Evolutionary conservation across 2,797 vertebrate genomes (phyloP).

Genomic region (Crossoptilon crossoptilon): DNA sequence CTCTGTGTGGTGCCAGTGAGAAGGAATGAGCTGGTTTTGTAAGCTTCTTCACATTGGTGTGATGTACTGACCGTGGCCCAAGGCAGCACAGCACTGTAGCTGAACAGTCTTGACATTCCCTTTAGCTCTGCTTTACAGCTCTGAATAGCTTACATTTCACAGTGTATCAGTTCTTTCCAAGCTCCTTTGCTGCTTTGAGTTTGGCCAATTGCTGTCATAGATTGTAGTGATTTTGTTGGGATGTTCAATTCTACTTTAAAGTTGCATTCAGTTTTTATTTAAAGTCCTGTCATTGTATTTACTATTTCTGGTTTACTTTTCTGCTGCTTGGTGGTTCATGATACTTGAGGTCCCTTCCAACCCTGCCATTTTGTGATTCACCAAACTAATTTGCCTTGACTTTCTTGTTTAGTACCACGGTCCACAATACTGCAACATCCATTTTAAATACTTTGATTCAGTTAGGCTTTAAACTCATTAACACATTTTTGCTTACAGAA

Average conservation of each 20-base stretch:
- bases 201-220: not conserved
- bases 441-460: not conserved
- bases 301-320: not conserved
- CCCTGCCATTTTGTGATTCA: no score
- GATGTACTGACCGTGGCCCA: not conserved
- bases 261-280: not conserved
- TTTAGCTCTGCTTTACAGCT: not conserved
- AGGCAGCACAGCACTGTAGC: not conserved
- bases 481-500: not conserved
- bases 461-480: not conserved
- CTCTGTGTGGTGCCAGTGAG: not conserved
- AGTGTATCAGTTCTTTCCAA: not conserved
- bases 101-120: not conserved
- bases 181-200: not conserved
- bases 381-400: not conserved
- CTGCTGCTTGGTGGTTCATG: no score
- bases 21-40: not conserved
- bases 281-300: not conserved
- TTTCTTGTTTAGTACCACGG: not conserved
- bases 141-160: not conserved
- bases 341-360: no score
- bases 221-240: not conserved
- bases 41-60: not conserved
- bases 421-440: not conserved
- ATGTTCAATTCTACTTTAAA: not conserved